phyloP scores from a whole-genome alignment of 2,113 vertebrate species.

The Parotia lawesii region DNA sequence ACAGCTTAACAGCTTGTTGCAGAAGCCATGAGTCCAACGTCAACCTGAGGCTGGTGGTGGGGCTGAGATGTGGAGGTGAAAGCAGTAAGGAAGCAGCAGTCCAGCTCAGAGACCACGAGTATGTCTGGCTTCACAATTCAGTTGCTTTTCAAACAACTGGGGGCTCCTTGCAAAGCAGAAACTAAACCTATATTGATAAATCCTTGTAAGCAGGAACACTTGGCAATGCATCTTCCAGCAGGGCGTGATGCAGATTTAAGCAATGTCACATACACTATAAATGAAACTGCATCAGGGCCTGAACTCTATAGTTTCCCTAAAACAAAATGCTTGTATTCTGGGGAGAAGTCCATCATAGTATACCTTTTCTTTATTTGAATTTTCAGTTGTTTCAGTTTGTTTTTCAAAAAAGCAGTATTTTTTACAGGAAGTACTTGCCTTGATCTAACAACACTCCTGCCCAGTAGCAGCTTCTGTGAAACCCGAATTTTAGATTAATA shows the following conservation, averaged over 20 bases:
- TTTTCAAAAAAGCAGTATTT: not conserved
- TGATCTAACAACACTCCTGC: not conserved
- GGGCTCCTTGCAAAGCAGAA: not conserved
- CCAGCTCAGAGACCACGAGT: not conserved
- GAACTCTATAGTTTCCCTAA: not conserved
- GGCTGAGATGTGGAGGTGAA: not conserved
- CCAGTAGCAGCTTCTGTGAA: not conserved
- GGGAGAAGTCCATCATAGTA: not conserved
- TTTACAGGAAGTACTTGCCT: not conserved
- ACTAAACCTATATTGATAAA: not conserved
- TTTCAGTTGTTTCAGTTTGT: not conserved
- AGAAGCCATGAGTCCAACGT: not conserved
- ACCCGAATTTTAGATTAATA: not conserved
- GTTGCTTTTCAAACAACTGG: not conserved
- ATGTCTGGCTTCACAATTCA: not conserved
- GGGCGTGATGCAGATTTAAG: not conserved
- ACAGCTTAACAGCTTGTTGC: not conserved
- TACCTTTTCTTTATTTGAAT: not conserved
- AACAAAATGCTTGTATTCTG: not conserved
- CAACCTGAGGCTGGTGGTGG: not conserved
- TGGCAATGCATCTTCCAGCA: not conserved
- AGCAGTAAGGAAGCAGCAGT: not conserved
- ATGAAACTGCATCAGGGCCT: not conserved
- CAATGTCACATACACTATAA: not conserved
- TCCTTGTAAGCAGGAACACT: not conserved